Conservation (phyloP, 2,888 invertebrate genomes). For the Atrina japonica region DNA sequence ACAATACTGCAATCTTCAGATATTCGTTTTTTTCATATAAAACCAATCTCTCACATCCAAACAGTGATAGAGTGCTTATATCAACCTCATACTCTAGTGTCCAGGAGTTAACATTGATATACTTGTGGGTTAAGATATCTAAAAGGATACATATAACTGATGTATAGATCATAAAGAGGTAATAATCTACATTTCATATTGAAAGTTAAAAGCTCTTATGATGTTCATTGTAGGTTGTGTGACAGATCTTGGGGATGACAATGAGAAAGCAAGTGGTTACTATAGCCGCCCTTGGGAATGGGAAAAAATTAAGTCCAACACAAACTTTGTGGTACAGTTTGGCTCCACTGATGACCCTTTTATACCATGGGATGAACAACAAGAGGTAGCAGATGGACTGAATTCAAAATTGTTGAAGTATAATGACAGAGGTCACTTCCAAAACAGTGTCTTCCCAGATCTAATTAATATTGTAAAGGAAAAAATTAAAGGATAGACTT, state of each 20-base stretch:
- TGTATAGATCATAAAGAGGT: too few relatives aligned
- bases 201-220: too few relatives aligned
- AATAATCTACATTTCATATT: too few relatives aligned
- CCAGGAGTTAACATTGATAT: too few relatives aligned
- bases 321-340: constrained; percentile 70
- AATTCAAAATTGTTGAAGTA: constrained; percentile 65
- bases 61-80: too few relatives aligned
- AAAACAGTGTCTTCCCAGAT: constrained; percentile 71
- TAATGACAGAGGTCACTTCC: constrained; percentile 73
- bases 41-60: too few relatives aligned
- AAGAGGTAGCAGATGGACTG: constrained; percentile 65
- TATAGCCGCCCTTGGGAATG: constrained; percentile 76
- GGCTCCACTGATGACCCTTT: constrained; percentile 76
- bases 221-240: constrained; percentile 66
- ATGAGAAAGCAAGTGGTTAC: constrained; percentile 73
- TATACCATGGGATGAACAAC: constrained; percentile 71
- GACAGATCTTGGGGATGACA: constrained; percentile 71
- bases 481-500: constrained; percentile 48
- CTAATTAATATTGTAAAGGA: constrained; percentile 65
- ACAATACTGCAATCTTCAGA: not conserved
- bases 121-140: too few relatives aligned
- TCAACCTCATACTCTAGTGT: too few relatives aligned
- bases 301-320: constrained; percentile 66
- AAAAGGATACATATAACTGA: too few relatives aligned
- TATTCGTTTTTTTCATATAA: not conserved